phyloP scores from a whole-genome alignment of 2,888 invertebrate species.

The Chelonus formosanus region DNA sequence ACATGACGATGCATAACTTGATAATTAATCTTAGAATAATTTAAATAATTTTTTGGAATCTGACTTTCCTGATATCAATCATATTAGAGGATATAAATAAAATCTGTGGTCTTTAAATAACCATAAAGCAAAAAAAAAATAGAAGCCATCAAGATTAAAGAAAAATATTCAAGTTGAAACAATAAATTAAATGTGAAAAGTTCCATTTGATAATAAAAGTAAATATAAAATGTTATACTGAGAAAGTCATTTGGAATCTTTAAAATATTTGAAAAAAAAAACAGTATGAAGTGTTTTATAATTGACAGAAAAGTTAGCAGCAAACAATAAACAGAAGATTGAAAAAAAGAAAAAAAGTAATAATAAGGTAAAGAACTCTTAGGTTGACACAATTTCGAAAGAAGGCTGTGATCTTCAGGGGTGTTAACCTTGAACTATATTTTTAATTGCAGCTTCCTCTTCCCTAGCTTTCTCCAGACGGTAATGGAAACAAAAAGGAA shows the following conservation, averaged over 20 bases:
- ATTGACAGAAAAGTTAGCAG: background rate
- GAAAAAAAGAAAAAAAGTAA: conserved; percentile 21
- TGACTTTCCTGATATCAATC: background rate
- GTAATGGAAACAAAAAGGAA: conserved; percentile 63
- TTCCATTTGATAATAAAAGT: too few relatives aligned
- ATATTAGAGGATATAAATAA: too few relatives aligned
- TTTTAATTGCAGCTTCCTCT: conserved; percentile 62
- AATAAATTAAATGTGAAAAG: too few relatives aligned
- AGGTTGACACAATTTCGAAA: conserved; percentile 18
- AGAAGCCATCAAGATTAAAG: too few relatives aligned
- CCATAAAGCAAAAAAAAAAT: too few relatives aligned
- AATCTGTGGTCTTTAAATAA: too few relatives aligned
- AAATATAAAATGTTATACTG: too few relatives aligned
- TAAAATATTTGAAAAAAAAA: background rate
- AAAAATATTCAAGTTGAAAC: too few relatives aligned
- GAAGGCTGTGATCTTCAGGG: conserved; percentile 28
- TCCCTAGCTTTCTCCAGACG: conserved; percentile 50
- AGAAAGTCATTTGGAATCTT: too few relatives aligned
- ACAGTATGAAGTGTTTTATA: background rate
- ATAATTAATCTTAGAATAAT: conserved; percentile 33
- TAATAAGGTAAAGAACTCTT: conserved; percentile 34
- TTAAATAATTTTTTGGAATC: conserved; percentile 25
- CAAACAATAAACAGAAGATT: conserved; percentile 8
- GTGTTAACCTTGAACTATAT: conserved; percentile 63
- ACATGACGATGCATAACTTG: conserved; percentile 31